Evolutionary conservation across 2,888 invertebrate genomes (phyloP).

Genomic region (Cryptosula pallasiana): DNA sequence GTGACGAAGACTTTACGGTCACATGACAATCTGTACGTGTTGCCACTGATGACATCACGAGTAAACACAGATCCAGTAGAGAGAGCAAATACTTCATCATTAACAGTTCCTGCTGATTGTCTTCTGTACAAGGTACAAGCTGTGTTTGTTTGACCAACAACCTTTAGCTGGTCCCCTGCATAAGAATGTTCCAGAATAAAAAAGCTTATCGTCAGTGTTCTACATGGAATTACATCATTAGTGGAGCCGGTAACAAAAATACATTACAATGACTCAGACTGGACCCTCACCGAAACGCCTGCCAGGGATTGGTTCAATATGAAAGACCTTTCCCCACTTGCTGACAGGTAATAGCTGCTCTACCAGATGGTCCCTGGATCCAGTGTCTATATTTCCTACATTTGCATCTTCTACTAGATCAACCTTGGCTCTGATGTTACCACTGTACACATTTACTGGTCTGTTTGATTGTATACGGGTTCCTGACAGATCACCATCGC

Average conservation of each 20-base stretch:
- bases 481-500: background rate
- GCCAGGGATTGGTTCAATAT: slow-evolving; percentile 12
- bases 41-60: slow-evolving; percentile 6
- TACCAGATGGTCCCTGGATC: background rate
- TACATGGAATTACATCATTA: too few species aligned
- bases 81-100: background rate
- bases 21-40: background rate
- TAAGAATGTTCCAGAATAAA: too few species aligned
- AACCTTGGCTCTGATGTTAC: background rate
- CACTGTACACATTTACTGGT: slow-evolving; percentile 14
- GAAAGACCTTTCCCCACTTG: background rate
- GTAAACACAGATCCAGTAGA: background rate
- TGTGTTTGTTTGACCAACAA: background rate
- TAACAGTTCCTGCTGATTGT: background rate
- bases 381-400: slow-evolving; percentile 1
- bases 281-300: background rate
- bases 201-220: too few species aligned
- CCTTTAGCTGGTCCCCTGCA: slow-evolving; percentile 13
- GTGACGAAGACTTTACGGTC: background rate
- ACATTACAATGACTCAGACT: too few species aligned
- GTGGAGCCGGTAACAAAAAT: too few species aligned
- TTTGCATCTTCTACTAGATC: background rate
- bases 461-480: background rate
- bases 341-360: slow-evolving; percentile 9
- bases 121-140: background rate